Evolutionary conservation across 2,888 invertebrate genomes (phyloP), one percentile per base, ranked within the genome.

Genomic region (Drosophila tanythrix): DNA sequence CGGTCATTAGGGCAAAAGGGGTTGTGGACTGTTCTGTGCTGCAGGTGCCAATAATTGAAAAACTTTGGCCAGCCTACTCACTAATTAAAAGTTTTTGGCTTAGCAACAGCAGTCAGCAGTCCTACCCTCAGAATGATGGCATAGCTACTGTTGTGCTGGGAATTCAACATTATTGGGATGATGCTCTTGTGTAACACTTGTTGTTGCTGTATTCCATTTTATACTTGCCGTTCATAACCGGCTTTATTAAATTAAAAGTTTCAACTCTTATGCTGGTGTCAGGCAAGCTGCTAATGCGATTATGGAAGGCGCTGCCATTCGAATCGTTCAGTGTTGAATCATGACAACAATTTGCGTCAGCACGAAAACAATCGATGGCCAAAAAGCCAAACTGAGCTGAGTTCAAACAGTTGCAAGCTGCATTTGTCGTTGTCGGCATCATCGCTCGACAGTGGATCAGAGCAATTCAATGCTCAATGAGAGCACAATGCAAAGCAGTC

Each of bases 11-110:
- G 56, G 51, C 52, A 52, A 67, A 55, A 53, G 65, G 75, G 59
- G 21, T 48, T 33, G 31, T 56, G 58, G 29, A 36, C 3, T 29
- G 40, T 40, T 48, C 46, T 40, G 36, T 62, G 69, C 57, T 79
- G 72, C 85, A 88, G 87, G 87, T 88, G 87, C 83, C 83, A 85
- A 88, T 88, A 88, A 88, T 88, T 88, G 87, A 88, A 89, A 88
- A 88, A 88, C 87, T 88, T 88, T 85, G 59, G 50, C 61, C 64
- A 46, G 82, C 83, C 82, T 78, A 82, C 85, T 81, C 65, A 71
- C 82, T 74, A 88, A 88, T 88, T 88, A 88, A 88, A 88, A 88
- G 85, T 88, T 89, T 87, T 73, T 60, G 63, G 51, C 59, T 35
- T 27, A 59, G 18, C 68, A 53, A 25, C 18, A n/a, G n/a, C n/a